Evolutionary conservation across 2,888 invertebrate genomes (phyloP), one percentile per base, ranked within the genome.

Genomic region (Coleophora deauratella): DNA sequence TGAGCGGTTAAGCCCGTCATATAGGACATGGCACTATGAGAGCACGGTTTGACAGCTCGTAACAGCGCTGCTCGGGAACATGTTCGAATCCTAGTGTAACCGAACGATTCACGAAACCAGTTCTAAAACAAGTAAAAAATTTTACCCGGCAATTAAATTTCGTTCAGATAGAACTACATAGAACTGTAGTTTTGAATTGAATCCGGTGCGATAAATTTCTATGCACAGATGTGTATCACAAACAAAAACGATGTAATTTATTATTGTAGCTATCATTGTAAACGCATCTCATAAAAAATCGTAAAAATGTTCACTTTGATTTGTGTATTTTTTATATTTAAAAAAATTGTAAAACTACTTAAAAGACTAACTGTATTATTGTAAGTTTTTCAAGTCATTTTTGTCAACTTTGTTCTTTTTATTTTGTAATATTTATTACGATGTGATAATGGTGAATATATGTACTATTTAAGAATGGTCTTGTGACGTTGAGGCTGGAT

Each of bases 311-410:
- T 21, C 21, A 21, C 21, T 21, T 21, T 21, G 56, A 47, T 59
- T 42, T 53, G 49, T 52, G 62, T 60, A 52, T 47, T 62, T 51
- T 57, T 58, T 59, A 54, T 47, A 57, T 62, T 64, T 59, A 70
- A 72, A 77, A 79, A 73, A 75, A 74, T 63, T 63, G 76, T 72
- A 77, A 77, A 80, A 77, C 63, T 62, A 67, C 64, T 68, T 66
- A 68, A 74, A 73, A 71, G 67, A 73, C 71, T 73, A 68, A 55
- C 44, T 55, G n/a, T n/a, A 55, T 60, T 58, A 61, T 54, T 64
- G 57, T 73, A 66, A 67, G 69, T 56, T 70, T 66, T 70, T 72
- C 69, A 69, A 72, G 72, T 74, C 73, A 67, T 58, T 50, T 61
- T 48, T 55, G 58, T 45, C 48, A 58, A 58, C 59, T 10, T 21